A percentile compares a stretch with the other conserved stretches of the same genome.
These are phyloP conservation scores for Conopomorpha cramerella DNA, from an alignment of 1,140 invertebrate genomes.

Conservation along the genomic window DNA sequence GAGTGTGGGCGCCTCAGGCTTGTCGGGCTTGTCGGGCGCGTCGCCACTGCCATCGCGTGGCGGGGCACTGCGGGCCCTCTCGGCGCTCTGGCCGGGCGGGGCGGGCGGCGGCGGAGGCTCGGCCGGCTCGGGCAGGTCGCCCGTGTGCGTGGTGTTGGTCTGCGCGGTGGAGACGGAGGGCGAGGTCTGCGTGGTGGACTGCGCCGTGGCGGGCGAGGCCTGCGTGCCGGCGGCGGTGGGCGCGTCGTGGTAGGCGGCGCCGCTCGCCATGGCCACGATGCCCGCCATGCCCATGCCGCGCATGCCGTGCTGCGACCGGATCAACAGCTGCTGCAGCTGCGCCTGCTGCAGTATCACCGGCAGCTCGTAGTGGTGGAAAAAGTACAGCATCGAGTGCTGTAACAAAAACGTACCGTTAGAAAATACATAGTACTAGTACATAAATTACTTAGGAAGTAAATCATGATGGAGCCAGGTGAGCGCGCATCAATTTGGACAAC, in stretches of 20 bases:
- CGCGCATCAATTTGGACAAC: too few species aligned
- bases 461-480: slow-evolving; percentile 39
- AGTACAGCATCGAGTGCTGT: slow-evolving; percentile 99
- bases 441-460: too few species aligned
- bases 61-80: slow-evolving; percentile 9
- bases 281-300: slow-evolving; percentile 50
- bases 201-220: slow-evolving; percentile 54
- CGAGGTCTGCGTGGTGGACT: slow-evolving; percentile 58
- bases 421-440: too few species aligned
- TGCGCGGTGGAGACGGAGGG: slow-evolving; percentile 51
- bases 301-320: slow-evolving; percentile 65
- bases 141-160: slow-evolving; percentile 52
- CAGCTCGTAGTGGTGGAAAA: slow-evolving; percentile 99
- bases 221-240: slow-evolving; percentile 44
- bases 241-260: slow-evolving; percentile 43
- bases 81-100: slow-evolving; percentile 26
- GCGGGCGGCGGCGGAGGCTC: slow-evolving; percentile 23
- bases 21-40: too few species aligned
- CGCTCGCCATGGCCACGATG: slow-evolving; percentile 39
- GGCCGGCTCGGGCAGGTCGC: slow-evolving; percentile 41
- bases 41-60: slow-evolving; percentile 9
- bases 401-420: slow-evolving; percentile 60
- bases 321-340: slow-evolving; percentile 74
- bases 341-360: slow-evolving; percentile 90
- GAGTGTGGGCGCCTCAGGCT: slow-evolving; percentile 22